Base-by-base conservation (phyloP, 2,888 invertebrate genomes). In the Thysanoteuthis rhombus region DNA sequence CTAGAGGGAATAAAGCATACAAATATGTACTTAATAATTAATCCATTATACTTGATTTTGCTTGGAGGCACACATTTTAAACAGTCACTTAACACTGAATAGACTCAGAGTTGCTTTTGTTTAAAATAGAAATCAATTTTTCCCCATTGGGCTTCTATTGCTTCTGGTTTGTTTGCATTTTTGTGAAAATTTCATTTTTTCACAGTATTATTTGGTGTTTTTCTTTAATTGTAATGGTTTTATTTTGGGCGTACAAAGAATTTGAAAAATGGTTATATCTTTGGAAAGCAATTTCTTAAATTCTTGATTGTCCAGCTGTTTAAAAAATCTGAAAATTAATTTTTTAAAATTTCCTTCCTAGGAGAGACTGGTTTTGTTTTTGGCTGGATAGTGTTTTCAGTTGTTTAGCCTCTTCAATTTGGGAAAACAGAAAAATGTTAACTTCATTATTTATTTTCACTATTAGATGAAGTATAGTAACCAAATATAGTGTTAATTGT, bases 21-120 rank as follows among this genome's bases (percentile, higher is more conserved):
- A 75, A 75, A 75, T 75, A 75, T 75, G n/a, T 36, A 75, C 36
- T 75, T 75, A n/a, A 75, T 75, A 75, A 75, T 75, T 75, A 75
- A 75, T 75, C 75, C n/a, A 75, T 75, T 75, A n/a, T 12, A 36
- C 75, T 12, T n/a, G 75, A 75, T 75, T 75, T 75, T 75, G 75
- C 75, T 75, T n/a, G 75, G 75, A 75, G 75, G 75, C 75, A 75
- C 75, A 75, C n/a, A n/a, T 75, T 75, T 75, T 75, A 75, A 75
- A n/a, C 75, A n/a, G 75, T 75, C 75, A 75, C 75, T 75, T 75
- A 75, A 75, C 19, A 75, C 36, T 75, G 75, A 75, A 75, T 75
- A 75, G n/a, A 75, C n/a, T 75, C n/a, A 16, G n/a, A 75, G n/a
- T 75, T 75, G 75, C 75, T 75, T 75, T 75, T 75, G 75, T 75